A percentile compares a stretch with the other conserved stretches of the same genome.
phyloP scores from a whole-genome alignment of 2,888 invertebrate genomes.

The Cataglyphis livida region DNA sequence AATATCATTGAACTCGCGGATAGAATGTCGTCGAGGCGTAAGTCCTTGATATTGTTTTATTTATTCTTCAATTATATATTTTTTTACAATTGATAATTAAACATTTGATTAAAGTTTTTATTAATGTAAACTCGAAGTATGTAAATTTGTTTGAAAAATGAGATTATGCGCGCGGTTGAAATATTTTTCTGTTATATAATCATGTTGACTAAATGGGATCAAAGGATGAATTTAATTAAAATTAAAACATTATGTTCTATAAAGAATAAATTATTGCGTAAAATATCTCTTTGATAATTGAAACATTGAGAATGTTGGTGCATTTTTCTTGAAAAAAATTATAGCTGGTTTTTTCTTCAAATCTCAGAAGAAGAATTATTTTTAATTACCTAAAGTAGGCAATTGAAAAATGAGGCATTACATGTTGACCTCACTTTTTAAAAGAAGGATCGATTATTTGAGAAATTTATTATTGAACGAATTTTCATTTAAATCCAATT shows the following conservation, averaged over 20 bases:
- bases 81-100: constrained; percentile 15
- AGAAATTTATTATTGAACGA: background rate
- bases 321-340: background rate
- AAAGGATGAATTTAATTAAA: constrained; percentile 33
- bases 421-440: background rate
- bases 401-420: background rate
- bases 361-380: background rate
- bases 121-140: background rate
- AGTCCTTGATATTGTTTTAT: constrained; percentile 1
- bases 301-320: background rate
- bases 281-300: constrained; percentile 13
- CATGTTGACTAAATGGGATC: constrained; percentile 12
- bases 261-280: constrained; percentile 8
- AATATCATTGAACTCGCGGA: constrained; percentile 69
- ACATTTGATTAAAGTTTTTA: background rate
- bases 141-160: background rate
- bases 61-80: background rate
- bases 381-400: background rate
- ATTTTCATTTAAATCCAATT: background rate
- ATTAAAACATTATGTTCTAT: constrained; percentile 5
- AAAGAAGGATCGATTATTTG: background rate
- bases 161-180: constrained; percentile 8
- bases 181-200: background rate
- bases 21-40: background rate
- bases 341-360: background rate